phyloP scores from a whole-genome alignment of 2,113 vertebrate species.

The Hepsetus odoe region DNA sequence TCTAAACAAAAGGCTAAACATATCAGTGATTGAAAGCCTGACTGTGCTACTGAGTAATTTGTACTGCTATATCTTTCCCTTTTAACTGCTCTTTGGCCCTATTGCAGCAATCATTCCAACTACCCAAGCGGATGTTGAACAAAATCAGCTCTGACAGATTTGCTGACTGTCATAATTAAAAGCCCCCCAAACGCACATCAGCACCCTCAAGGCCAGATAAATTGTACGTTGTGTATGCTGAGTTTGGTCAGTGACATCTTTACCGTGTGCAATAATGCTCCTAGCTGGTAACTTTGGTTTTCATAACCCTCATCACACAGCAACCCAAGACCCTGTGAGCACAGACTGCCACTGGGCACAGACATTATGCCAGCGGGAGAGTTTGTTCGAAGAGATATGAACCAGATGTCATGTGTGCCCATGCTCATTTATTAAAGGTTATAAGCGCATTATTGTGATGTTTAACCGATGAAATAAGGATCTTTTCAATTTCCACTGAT shows the following conservation, averaged over 20 bases:
- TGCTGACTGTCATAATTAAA: constrained; percentile 68
- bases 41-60: neutral
- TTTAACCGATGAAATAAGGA: neutral
- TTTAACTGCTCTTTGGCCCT: neutral
- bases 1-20: neutral
- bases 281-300: constrained; percentile 60
- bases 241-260: constrained; percentile 53
- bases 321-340: constrained; percentile 61
- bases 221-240: constrained; percentile 60
- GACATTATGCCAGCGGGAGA: constrained; percentile 63
- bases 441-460: constrained; percentile 7
- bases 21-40: neutral
- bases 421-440: constrained; percentile 6
- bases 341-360: constrained; percentile 62
- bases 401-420: constrained; percentile 43
- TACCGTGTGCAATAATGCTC: constrained; percentile 65
- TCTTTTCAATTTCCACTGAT: neutral
- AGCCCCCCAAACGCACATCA: constrained; percentile 49
- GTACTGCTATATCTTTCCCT: neutral
- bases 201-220: constrained; percentile 58
- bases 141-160: constrained; percentile 65
- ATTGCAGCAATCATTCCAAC: constrained; percentile 20
- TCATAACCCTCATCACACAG: constrained; percentile 59
- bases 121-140: constrained; percentile 56
- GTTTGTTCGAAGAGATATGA: constrained; percentile 58